Evolutionary conservation across 1,140 invertebrate genomes (phyloP).

Genomic region (Mycetomoellerius zeteki): DNA sequence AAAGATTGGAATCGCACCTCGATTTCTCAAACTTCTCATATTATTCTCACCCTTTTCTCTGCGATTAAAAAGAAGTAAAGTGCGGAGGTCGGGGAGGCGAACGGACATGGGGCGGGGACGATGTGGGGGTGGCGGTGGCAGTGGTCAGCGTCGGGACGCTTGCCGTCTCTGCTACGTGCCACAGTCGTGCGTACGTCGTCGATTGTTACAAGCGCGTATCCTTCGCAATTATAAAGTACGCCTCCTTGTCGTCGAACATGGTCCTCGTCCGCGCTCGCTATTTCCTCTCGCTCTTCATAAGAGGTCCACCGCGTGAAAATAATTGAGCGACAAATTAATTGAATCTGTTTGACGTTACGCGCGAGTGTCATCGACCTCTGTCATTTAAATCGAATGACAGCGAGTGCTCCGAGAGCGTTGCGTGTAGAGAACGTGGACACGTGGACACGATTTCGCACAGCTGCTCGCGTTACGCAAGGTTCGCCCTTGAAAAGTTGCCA

Average conservation of each 20-base stretch:
- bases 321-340: not conserved
- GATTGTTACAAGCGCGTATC: slow-evolving; percentile 68
- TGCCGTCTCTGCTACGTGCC: slow-evolving; percentile 78
- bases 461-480: not conserved
- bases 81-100: not conserved
- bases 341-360: not conserved
- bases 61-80: slow-evolving; percentile 4
- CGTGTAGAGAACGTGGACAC: slow-evolving; percentile 4
- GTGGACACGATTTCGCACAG: slow-evolving; percentile 7
- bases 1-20: not conserved
- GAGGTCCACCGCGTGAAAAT: not conserved
- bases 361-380: slow-evolving; percentile 8
- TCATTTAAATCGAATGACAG: slow-evolving; percentile 13
- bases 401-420: not conserved
- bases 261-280: not conserved
- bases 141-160: slow-evolving; percentile 84
- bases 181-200: slow-evolving; percentile 85
- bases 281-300: too few species aligned
- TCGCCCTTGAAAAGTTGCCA: slow-evolving; percentile 49
- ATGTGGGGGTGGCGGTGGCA: slow-evolving; percentile 66
- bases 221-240: slow-evolving; percentile 14
- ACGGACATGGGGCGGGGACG: slow-evolving; percentile 49
- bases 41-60: not conserved
- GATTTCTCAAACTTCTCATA: not conserved
- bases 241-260: not conserved